A percentile compares a stretch with the other conserved stretches of the same genome.
These are phyloP conservation scores for Diceros bicornis DNA, from an alignment of 2,797 vertebrate genomes.

Conservation along the genomic window DNA sequence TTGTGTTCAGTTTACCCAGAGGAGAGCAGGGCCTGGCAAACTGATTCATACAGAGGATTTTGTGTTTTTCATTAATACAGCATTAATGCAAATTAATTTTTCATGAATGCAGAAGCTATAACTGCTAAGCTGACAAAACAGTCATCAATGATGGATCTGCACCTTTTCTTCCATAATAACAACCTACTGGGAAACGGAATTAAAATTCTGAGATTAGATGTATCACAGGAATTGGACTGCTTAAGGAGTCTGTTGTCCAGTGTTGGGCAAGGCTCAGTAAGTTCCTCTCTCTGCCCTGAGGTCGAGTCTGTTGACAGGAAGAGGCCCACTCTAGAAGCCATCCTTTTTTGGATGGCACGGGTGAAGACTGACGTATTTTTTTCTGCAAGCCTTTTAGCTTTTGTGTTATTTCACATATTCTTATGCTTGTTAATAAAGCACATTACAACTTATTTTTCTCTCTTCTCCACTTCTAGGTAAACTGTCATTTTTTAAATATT, in stretches of 20 bases:
- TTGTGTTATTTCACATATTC: not conserved
- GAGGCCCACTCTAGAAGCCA: not conserved
- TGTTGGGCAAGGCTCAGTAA: accelerated
- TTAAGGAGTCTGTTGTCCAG: not conserved
- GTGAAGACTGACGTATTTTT: not conserved
- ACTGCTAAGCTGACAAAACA: not conserved
- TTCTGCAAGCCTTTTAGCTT: not conserved
- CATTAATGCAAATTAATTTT: not conserved
- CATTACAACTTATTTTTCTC: not conserved
- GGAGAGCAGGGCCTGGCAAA: not conserved
- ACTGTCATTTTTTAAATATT: not conserved
- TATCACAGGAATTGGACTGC: not conserved
- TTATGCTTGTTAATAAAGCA: not conserved
- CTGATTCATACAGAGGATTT: not conserved
- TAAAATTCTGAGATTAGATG: not conserved
- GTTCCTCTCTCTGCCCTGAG: not conserved
- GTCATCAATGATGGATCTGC: accelerated
- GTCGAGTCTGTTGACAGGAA: not conserved
- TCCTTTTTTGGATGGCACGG: not conserved
- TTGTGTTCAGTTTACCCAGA: not conserved
- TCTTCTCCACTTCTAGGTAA: not conserved
- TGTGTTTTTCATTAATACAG: not conserved
- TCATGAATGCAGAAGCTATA: not conserved
- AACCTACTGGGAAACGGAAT: not conserved
- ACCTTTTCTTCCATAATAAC: not conserved